Evolutionary conservation across 2,113 vertebrate species (phyloP).

Genomic region (Microtus ochrogaster): DNA sequence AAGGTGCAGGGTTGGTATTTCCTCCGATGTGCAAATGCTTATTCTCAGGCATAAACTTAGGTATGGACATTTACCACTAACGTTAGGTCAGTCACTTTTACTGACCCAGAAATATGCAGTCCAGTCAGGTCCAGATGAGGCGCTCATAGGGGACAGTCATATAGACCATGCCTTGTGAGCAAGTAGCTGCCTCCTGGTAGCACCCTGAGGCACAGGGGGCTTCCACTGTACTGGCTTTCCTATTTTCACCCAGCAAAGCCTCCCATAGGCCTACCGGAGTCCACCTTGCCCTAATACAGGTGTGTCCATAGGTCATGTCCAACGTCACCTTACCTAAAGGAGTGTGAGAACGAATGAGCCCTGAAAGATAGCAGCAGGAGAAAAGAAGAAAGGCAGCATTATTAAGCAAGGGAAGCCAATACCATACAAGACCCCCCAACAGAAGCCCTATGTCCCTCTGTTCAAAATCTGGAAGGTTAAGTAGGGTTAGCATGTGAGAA

Average conservation of each 20-base stretch:
- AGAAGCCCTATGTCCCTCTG: background rate
- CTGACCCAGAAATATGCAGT: background rate
- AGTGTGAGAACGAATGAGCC: constrained; percentile 96
- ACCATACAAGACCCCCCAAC: background rate
- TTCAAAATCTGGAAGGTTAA: background rate
- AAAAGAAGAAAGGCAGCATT: constrained; percentile 78
- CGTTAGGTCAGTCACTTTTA: no score
- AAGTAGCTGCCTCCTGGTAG: background rate
- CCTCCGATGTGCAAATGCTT: background rate
- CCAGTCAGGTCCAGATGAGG: background rate
- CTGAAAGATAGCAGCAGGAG: constrained; percentile 88
- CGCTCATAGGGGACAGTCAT: background rate
- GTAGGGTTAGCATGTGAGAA: background rate
- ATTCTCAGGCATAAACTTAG: background rate
- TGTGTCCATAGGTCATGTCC: background rate
- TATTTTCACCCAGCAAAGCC: background rate
- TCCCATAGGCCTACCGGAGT: no score
- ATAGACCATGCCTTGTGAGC: accelerated
- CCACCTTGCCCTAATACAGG: background rate
- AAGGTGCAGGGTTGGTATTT: background rate
- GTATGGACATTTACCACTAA: background rate
- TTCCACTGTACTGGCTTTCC: background rate
- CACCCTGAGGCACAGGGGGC: background rate
- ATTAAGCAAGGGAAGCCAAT: constrained; percentile 63
- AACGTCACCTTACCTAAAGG: constrained; percentile 94